Conservation (phyloP, 92 coral and sea anemone species). For the Meandrina meandrites region DNA sequence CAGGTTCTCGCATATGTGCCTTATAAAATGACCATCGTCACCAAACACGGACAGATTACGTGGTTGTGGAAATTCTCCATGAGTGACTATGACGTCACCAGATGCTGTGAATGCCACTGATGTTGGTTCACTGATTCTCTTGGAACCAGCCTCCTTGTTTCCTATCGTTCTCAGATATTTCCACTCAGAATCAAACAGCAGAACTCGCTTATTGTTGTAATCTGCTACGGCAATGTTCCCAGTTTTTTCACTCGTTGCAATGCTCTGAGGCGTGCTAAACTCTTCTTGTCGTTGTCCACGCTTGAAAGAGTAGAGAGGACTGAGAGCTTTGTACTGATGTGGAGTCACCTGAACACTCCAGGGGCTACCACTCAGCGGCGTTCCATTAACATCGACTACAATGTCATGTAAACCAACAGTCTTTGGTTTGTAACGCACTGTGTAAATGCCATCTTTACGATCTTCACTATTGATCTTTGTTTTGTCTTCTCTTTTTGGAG, state of each 20-base stretch:
- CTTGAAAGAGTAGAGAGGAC: neutral
- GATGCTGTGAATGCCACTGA: conserved; percentile 26
- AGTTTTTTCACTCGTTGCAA: conserved; percentile 1
- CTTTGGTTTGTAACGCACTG: conserved; percentile 44
- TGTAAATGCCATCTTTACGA: conserved; percentile 50
- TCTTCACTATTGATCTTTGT: conserved; percentile 25
- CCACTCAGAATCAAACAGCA: conserved; percentile 2
- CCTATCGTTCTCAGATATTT: conserved; percentile 7
- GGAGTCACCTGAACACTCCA: conserved; percentile 35
- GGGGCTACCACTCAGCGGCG: conserved; percentile 44
- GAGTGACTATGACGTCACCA: conserved; percentile 17
- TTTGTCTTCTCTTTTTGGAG: conserved; percentile 11
- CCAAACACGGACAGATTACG: conserved; percentile 25
- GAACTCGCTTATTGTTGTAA: neutral
- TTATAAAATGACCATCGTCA: conserved; percentile 52
- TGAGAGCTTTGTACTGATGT: neutral
- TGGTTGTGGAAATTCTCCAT: neutral
- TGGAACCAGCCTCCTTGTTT: neutral
- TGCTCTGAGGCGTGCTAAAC: neutral
- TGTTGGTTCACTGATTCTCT: neutral
- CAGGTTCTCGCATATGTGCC: conserved; percentile 23
- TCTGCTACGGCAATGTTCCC: conserved; percentile 15
- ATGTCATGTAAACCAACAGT: conserved; percentile 38
- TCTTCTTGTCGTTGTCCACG: neutral
- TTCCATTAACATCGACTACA: conserved; percentile 17